Evolutionary conservation across 2,888 invertebrate genomes (phyloP).

Genomic region (Apodemia mormo): DNA sequence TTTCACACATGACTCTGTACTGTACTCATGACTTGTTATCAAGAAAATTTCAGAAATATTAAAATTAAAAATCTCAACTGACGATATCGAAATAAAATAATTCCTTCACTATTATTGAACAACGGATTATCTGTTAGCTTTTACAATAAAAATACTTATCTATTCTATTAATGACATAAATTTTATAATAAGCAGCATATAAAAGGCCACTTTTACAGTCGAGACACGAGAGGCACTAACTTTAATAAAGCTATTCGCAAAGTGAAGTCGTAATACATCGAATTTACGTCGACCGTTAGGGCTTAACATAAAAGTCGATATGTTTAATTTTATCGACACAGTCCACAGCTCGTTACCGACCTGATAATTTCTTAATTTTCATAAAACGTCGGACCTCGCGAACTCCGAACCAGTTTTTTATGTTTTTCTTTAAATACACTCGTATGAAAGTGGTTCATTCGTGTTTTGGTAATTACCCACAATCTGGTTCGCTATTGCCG

Average conservation of each 20-base stretch:
- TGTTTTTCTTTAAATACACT: conserved; percentile 42
- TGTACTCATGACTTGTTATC: not conserved
- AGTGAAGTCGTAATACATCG: conserved; percentile 53
- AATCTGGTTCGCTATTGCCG: conserved; percentile 43
- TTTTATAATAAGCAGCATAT: not conserved
- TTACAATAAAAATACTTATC: not conserved
- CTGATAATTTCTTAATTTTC: conserved; percentile 71
- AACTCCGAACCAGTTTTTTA: conserved; percentile 50
- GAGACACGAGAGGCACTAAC: conserved; percentile 50
- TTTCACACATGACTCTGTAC: too few relatives aligned
- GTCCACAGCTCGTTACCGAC: conserved; percentile 58
- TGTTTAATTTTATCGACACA: conserved; percentile 69
- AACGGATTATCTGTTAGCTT: not conserved
- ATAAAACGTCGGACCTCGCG: conserved; percentile 42
- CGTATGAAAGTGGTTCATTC: conserved; percentile 43
- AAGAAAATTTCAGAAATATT: not conserved
- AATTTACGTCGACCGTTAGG: conserved; percentile 67
- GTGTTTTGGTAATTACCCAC: conserved; percentile 48
- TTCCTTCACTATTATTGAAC: not conserved
- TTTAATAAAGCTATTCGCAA: conserved; percentile 62
- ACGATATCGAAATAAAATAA: not conserved
- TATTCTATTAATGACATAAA: not conserved
- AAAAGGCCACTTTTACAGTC: conserved; percentile 17
- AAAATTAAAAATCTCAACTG: not conserved
- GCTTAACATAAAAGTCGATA: conserved; percentile 63